These are phyloP conservation scores for Leptinotarsa texana DNA, from an alignment of 1,140 invertebrate genomes.

Conservation along the genomic window DNA sequence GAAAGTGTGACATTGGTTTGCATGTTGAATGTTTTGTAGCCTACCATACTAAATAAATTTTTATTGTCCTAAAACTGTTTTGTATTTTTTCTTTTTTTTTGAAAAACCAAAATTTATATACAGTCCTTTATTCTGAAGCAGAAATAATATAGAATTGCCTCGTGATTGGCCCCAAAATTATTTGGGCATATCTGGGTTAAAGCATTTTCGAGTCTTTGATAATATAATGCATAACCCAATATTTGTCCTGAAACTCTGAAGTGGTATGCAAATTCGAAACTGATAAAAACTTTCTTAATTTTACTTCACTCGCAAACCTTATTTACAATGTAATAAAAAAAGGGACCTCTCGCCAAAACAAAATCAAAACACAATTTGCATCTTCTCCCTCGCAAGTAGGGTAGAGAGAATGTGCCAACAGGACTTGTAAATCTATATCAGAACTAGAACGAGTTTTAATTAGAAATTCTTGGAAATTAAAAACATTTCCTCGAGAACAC, in stretches of 20 bases:
- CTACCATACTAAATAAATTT: too few relatives aligned
- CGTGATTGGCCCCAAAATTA: too few relatives aligned
- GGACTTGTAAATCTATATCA: constrained; percentile 11
- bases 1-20: too few relatives aligned
- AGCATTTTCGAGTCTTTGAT: constrained; percentile 9
- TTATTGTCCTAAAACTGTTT: too few relatives aligned
- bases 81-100: too few relatives aligned
- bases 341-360: constrained; percentile 3
- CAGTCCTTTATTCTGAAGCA: too few relatives aligned
- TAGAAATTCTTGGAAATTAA: constrained; percentile 21
- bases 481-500: constrained; percentile 5
- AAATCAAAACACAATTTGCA: constrained; percentile 23
- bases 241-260: constrained; percentile 12
- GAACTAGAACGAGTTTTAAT: constrained; percentile 5
- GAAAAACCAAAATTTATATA: too few relatives aligned
- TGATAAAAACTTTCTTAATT: constrained; percentile 24
- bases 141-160: too few relatives aligned
- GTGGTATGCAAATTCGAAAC: constrained; percentile 11
- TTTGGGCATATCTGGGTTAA: too few relatives aligned
- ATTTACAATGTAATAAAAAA: constrained; percentile 12
- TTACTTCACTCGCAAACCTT: background rate
- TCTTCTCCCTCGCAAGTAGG: background rate
- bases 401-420: constrained; percentile 15
- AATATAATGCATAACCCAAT: constrained; percentile 11
- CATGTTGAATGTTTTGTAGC: too few relatives aligned